Conservation (phyloP, 2,888 invertebrate genomes). For the Pseudoips prasinana region DNA sequence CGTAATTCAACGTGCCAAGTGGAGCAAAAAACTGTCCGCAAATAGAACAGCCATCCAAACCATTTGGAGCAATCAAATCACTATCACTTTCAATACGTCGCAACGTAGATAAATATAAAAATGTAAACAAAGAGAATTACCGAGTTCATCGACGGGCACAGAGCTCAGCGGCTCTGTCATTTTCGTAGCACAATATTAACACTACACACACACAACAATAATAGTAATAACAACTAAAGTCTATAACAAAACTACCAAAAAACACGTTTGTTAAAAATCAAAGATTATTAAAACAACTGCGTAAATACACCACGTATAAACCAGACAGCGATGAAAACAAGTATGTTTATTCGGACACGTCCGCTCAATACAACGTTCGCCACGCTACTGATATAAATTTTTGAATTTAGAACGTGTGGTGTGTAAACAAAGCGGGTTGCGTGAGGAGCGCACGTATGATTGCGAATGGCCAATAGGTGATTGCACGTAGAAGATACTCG, state of each 20-base stretch:
- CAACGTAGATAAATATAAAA: conserved; percentile 9
- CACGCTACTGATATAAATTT: conserved; percentile 46
- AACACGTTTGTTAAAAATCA: not conserved
- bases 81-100: conserved; percentile 18
- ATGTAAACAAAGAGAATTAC: conserved; percentile 25
- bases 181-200: conserved; percentile 7
- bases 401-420: conserved; percentile 48
- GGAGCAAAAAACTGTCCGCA: no score
- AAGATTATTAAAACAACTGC: conserved; percentile 17
- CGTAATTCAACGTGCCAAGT: no score
- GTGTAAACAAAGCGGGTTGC: conserved; percentile 42
- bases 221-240: conserved; percentile 1
- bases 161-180: conserved; percentile 36
- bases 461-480: conserved; percentile 1
- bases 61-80: not conserved
- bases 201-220: conserved; percentile 7
- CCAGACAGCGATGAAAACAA: conserved; percentile 1
- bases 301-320: conserved; percentile 8
- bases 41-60: not conserved
- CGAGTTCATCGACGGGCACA: conserved; percentile 33
- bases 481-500: conserved; percentile 4
- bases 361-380: conserved; percentile 43
- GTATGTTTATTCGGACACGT: conserved; percentile 31
- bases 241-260: not conserved
- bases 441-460: conserved; percentile 28